Percentiles rank a stretch among this genome's conserved stretches.
These are phyloP conservation scores for Neosalanx taihuensis DNA, from an alignment of 2,797 vertebrate species.

Conservation along the genomic window DNA sequence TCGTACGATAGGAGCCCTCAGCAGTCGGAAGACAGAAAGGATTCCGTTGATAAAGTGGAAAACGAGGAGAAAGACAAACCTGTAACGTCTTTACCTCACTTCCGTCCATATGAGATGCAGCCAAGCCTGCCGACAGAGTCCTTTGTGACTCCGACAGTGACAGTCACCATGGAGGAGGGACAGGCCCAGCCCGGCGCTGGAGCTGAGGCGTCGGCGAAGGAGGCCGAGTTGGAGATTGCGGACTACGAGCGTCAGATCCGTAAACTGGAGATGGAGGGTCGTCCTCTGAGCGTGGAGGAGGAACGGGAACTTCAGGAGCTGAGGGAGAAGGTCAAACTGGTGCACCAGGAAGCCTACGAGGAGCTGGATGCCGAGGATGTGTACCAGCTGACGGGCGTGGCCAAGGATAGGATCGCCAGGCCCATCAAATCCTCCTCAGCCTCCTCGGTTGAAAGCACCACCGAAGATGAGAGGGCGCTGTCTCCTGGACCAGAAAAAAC, in stretches of 20 bases:
- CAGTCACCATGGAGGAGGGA: slow-evolving; percentile 72
- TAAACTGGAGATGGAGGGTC: slow-evolving; percentile 79
- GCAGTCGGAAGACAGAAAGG: slow-evolving; percentile 30
- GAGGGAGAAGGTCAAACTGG: slow-evolving; percentile 91
- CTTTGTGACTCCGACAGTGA: slow-evolving; percentile 75
- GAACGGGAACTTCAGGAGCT: slow-evolving; percentile 83
- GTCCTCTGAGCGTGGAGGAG: slow-evolving; percentile 77
- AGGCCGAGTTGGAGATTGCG: slow-evolving; percentile 68
- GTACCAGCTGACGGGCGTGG: slow-evolving; percentile 83
- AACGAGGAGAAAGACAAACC: slow-evolving; percentile 17
- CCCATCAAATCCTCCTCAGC: slow-evolving; percentile 73
- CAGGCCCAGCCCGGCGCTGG: slow-evolving; percentile 51
- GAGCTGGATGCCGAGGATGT: slow-evolving; percentile 95
- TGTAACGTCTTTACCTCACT: slow-evolving; percentile 22
- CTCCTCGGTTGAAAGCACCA: slow-evolving; percentile 77
- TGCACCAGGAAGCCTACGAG: slow-evolving; percentile 93
- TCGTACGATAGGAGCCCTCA: slow-evolving; percentile 15
- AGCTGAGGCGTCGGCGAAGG: slow-evolving; percentile 67
- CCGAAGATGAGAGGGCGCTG: slow-evolving; percentile 74
- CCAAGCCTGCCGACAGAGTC: slow-evolving; percentile 48
- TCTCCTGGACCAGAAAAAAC: slow-evolving; percentile 45
- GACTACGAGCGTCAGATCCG: slow-evolving; percentile 79
- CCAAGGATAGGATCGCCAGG: slow-evolving; percentile 75
- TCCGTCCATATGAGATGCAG: slow-evolving; percentile 34
- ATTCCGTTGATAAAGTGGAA: slow-evolving; percentile 46